Base-by-base conservation (phyloP, 1,140 invertebrate species). In the Pogonomyrmex californicus region DNA sequence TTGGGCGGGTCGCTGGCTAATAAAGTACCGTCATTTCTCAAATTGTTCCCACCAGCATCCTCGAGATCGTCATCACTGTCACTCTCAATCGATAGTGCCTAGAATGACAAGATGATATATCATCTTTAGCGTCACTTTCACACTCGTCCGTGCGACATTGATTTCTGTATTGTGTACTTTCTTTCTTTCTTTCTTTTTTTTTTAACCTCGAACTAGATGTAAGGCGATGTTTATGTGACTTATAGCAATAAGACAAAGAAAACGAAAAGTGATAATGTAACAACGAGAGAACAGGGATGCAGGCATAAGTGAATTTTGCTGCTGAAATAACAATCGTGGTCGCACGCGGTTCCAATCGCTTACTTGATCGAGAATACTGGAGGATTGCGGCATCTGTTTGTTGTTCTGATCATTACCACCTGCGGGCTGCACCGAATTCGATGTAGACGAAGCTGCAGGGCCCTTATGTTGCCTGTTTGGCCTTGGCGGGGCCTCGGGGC, bases 1-100 rank as follows among this genome's bases (percentile, higher is more conserved):
- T 99, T 98, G 4, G 99, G 98, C 36, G 99, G 98, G 96, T 99
- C 99, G 92, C 98, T 99, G 54, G 99, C 99, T 6, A 99, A 96
- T 44, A 99, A 95, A 1, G 99, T 99, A 71, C 99, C 99, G 95
- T 99, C 98, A 92, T 98, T 98, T 86, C 98, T 96, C 51, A 96
- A 94, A 54, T 95, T 95, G 38, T 95, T 96, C 81, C 96, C 96
- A 66, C 96, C 96, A 60, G 96, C 96, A 81, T 96, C 96, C 60
- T 95, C 96, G 65, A 95, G 93, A 85, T 95, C 95, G 60, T 95
- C 95, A 49, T 95, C 95, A 51, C 95, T 95, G 63, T 96, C 95
- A 23, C 94, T 95, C 81, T 95, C 95, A 70, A 95, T 93, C n/a
- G 95, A 93, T 44, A 95, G 65, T 54, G 94, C 92, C 94, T 95